phyloP scores from a whole-genome alignment of 2,797 vertebrate species.

The Acipenser ruthenus region DNA sequence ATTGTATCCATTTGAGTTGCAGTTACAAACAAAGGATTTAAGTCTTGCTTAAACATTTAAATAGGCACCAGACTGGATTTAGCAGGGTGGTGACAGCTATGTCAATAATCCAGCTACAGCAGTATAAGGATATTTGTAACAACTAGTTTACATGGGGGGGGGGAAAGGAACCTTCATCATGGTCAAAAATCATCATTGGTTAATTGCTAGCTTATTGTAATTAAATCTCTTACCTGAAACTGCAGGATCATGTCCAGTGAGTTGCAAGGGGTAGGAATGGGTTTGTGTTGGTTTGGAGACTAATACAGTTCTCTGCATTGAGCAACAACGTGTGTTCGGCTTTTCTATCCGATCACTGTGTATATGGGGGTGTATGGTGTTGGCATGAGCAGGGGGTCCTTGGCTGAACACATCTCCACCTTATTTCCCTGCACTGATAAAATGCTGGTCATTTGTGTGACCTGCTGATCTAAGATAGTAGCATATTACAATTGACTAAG shows the following conservation, averaged over 20 bases:
- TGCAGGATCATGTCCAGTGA: constrained; percentile 1
- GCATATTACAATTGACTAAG: neutral
- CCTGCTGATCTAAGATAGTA: neutral
- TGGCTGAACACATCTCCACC: neutral
- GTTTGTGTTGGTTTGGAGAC: neutral
- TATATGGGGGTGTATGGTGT: neutral
- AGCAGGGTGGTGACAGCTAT: no score
- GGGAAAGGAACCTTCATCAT: no score
- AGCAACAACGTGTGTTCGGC: neutral
- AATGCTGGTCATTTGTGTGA: neutral
- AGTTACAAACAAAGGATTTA: no score
- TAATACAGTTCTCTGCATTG: constrained; percentile 1
- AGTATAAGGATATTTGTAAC: no score
- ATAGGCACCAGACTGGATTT: no score
- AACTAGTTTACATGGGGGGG: neutral
- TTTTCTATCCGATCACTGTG: neutral
- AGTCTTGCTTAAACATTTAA: no score
- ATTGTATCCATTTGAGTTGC: no score
- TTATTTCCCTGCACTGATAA: neutral
- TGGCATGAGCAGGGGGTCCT: neutral
- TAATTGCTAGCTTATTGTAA: neutral
- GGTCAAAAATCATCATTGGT: neutral
- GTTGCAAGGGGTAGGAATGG: neutral
- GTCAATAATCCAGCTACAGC: no score
- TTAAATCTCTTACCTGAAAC: constrained; percentile 6